Evolutionary conservation across 2,888 invertebrate genomes (phyloP).

Genomic region (Cabera pusaria): DNA sequence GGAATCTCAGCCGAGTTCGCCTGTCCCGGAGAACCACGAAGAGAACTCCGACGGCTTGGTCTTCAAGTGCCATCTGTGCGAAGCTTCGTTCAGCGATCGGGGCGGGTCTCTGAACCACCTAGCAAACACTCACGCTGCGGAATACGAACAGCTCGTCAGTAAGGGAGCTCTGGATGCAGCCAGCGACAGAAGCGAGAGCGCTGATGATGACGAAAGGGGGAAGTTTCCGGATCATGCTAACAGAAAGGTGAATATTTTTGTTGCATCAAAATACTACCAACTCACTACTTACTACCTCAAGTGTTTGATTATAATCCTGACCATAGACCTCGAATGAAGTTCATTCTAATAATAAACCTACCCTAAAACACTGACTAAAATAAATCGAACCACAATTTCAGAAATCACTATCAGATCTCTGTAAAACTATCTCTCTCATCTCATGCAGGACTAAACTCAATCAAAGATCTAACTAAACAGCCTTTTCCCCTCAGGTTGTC

Average conservation of each 20-base stretch:
- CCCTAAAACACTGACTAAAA: too few relatives aligned
- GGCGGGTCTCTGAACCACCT: slow-evolving; percentile 92
- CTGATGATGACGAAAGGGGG: slow-evolving; percentile 87
- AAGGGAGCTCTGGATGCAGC: slow-evolving; percentile 87
- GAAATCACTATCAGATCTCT: too few relatives aligned
- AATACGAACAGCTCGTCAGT: slow-evolving; percentile 91
- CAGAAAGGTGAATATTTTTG: slow-evolving; percentile 85
- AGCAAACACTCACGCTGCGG: slow-evolving; percentile 87
- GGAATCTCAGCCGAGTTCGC: slow-evolving; percentile 73
- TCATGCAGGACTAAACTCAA: too few relatives aligned
- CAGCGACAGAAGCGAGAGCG: slow-evolving; percentile 86
- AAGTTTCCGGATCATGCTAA: slow-evolving; percentile 94
- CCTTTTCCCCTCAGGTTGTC: slow-evolving; percentile 82
- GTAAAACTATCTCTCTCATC: too few relatives aligned
- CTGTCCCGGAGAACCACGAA: slow-evolving; percentile 55
- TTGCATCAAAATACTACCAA: neutral
- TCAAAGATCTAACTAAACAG: too few relatives aligned
- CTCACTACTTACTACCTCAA: too few relatives aligned
- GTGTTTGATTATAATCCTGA: too few relatives aligned
- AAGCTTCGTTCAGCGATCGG: slow-evolving; percentile 91
- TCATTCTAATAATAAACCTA: too few relatives aligned
- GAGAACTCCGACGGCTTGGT: slow-evolving; percentile 85
- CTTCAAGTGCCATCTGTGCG: slow-evolving; percentile 97
- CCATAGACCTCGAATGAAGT: too few relatives aligned
- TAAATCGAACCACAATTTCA: too few relatives aligned